These are phyloP conservation scores for Timandra comae DNA, from an alignment of 2,888 invertebrate genomes.

Conservation along the genomic window DNA sequence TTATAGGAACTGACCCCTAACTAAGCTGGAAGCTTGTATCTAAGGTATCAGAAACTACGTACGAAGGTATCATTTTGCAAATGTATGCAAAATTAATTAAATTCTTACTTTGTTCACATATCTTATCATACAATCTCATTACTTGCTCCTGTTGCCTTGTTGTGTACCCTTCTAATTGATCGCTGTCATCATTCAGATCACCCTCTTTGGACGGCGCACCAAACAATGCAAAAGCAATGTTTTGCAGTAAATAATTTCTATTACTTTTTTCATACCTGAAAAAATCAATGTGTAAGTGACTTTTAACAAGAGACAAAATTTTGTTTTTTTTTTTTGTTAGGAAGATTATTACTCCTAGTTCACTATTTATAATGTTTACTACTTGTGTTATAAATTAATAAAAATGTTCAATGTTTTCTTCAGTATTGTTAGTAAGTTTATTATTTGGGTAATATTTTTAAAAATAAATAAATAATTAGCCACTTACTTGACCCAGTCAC, in stretches of 20 bases:
- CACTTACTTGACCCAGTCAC: slow-evolving; percentile 73
- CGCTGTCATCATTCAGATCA: slow-evolving; percentile 38
- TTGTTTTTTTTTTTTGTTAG: background rate
- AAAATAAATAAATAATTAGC: background rate
- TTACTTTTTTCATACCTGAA: slow-evolving; percentile 70
- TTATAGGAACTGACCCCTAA: no score
- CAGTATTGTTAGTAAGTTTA: no score
- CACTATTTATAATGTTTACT: no score
- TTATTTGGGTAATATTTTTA: no score
- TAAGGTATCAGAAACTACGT: no score
- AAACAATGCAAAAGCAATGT: slow-evolving; percentile 75
- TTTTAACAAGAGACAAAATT: background rate
- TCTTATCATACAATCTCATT: slow-evolving; percentile 57
- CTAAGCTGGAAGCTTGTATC: no score
- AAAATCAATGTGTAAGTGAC: slow-evolving; percentile 28
- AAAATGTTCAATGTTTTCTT: no score
- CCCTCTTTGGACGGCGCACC: slow-evolving; percentile 67
- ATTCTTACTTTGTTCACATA: slow-evolving; percentile 68
- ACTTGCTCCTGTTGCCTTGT: slow-evolving; percentile 57
- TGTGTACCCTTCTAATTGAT: slow-evolving; percentile 58
- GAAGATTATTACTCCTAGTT: background rate
- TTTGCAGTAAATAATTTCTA: slow-evolving; percentile 66
- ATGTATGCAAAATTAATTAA: no score
- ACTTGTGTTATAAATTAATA: no score
- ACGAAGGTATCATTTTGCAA: no score